Evolutionary conservation across 2,797 vertebrate genomes (phyloP).

Genomic region (Thalassophryne amazonica): DNA sequence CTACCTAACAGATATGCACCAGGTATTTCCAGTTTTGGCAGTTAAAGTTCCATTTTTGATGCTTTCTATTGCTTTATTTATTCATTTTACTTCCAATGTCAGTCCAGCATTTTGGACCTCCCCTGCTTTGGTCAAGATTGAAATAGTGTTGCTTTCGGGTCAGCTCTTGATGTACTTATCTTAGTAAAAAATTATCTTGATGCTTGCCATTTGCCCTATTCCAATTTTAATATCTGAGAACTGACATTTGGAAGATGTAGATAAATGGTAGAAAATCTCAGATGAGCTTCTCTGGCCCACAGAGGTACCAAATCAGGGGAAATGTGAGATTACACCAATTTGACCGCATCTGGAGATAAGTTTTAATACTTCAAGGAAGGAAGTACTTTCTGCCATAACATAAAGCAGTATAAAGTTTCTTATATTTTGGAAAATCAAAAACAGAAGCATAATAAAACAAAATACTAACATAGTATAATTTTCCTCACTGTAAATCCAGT

Average conservation of each 20-base stretch:
- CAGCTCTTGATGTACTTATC: conserved; percentile 9
- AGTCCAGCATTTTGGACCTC: conserved; percentile 29
- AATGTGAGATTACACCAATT: conserved; percentile 29
- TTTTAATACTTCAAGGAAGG: conserved; percentile 65
- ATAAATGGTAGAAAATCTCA: not conserved
- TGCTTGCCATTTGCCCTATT: conserved; percentile 2
- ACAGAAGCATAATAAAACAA: conserved; percentile 84
- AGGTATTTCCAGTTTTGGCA: conserved; percentile 97
- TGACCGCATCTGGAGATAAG: conserved; percentile 33
- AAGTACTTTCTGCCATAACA: conserved; percentile 75
- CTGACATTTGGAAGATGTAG: not conserved
- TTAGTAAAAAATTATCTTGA: conserved; percentile 7
- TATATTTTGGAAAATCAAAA: conserved; percentile 89
- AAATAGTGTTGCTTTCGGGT: conserved; percentile 1
- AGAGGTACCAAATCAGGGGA: conserved; percentile 12
- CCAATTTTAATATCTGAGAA: not conserved
- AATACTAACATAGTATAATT: conserved; percentile 92
- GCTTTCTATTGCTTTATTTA: conserved; percentile 49
- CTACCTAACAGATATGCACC: conserved; percentile 89
- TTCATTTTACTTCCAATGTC: conserved; percentile 23
- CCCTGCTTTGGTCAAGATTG: conserved; percentile 32
- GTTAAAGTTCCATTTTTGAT: conserved; percentile 70
- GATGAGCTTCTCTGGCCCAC: conserved; percentile 11
- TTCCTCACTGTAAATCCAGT: conserved; percentile 88
- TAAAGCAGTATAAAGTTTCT: conserved; percentile 80